phyloP scores from a whole-genome alignment of 2,888 invertebrate species.

The Cremastinae sp. region DNA sequence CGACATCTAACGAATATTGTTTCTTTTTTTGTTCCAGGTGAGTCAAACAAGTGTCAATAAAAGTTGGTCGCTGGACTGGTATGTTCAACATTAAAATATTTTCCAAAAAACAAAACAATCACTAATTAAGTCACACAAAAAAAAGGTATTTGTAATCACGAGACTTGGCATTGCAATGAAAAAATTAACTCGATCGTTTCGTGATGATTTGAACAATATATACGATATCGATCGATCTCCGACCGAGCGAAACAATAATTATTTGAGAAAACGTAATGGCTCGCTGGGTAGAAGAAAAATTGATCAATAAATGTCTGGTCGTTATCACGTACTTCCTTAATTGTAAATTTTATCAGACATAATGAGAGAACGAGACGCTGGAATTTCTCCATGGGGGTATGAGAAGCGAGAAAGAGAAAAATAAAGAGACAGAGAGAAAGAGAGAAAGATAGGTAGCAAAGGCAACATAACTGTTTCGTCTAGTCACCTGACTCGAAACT shows the following conservation, averaged over 20 bases:
- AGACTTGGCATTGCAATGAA: too few species aligned
- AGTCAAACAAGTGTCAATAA: too few species aligned
- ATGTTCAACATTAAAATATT: too few species aligned
- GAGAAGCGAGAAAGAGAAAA: constrained; percentile 23
- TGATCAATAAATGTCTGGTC: constrained; percentile 13
- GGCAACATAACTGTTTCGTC: constrained; percentile 66
- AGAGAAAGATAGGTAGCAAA: constrained; percentile 23
- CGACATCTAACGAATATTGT: not conserved
- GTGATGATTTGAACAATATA: not conserved
- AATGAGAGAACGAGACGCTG: constrained; percentile 34
- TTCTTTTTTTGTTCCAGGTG: not conserved
- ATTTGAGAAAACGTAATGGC: not conserved
- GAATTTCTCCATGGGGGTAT: constrained; percentile 9
- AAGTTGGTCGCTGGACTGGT: too few species aligned
- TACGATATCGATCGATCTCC: too few species aligned
- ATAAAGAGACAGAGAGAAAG: constrained; percentile 37
- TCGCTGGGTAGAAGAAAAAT: not conserved
- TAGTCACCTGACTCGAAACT: constrained; percentile 66
- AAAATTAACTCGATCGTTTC: too few species aligned
- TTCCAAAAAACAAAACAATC: too few species aligned
- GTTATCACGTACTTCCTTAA: constrained; percentile 35
- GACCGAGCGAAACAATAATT: not conserved
- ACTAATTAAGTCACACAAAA: too few species aligned
- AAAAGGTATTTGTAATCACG: too few species aligned
- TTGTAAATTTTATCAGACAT: constrained; percentile 34